Base-by-base conservation (phyloP, 2,888 invertebrate species). In the Tipula unca region DNA sequence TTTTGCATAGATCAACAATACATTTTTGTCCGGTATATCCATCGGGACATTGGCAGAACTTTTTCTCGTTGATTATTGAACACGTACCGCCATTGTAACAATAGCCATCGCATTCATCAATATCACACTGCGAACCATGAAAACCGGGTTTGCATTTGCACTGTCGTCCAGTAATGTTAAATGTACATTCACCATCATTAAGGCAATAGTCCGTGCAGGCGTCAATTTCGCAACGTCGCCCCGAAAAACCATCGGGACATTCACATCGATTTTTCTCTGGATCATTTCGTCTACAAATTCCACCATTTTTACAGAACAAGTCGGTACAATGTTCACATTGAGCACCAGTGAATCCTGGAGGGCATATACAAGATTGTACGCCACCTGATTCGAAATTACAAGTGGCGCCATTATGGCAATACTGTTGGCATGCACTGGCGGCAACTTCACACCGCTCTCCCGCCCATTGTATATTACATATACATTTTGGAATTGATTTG, bases 371-470 rank as follows among this genome's bases (percentile, higher is more conserved):
- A 85, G 89, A 89, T 88, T 87, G 87, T 17, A 90, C 90, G 85
- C 90, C 90, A 84, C 89, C 88, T 10, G 90, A 89, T 8, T 89
- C 88, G 84, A 90, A 89, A 25, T 91, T 89, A 87, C 94, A 94
- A 0, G 92, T 92, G 2, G 94, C 94, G 1, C 93, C 93, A 88
- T 94, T 94, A 87, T 92, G 91, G 10, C 86, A 86, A 42, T 84
- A 86, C 36, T 90, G 90, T 83, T 92, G 91, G 88, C 94, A 94
- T 83, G 92, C 89, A 29, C 92, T 91, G 8, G 93, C 91, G 0
- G 93, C 92, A 1, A 91, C 92, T 88, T 94, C 94, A 89, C 95
- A 95, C 10, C 92, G 90, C 83, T 92, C 92, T 0, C 95, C 95
- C 0, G 93, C 93, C 93, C 93, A 95, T 84, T 93, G 92, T 0